Evolutionary conservation across 2,113 vertebrate genomes (phyloP), one percentile per base, ranked within the genome.

Genomic region (Opisthocomus hoazin): DNA sequence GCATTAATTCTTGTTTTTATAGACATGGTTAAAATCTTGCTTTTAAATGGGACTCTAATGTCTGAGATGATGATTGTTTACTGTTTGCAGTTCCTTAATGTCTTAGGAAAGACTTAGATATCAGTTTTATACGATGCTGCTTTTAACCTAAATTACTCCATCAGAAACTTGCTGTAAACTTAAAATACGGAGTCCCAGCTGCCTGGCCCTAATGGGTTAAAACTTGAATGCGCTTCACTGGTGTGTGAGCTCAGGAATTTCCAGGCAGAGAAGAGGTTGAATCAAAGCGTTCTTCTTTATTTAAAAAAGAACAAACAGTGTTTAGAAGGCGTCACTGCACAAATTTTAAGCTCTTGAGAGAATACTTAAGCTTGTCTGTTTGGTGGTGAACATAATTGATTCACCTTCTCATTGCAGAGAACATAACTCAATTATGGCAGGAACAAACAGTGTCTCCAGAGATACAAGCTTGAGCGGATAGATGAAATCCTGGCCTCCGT

Each of bases 301-400:
- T 94, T 82, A 30, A 91, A 76, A 70, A 63, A 41, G 39, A 74
- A 45, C 24, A 77, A 81, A 46, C 23, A 26, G 8, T 66, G 8
- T 93, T 94, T 86, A 75, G 50, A 87, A 94, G n/a, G 71, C 87
- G 74, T 46, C 37, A 34, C 58, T 85, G 85, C 17, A 12, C 84
- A 80, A 82, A 93, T 84, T 77, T 92, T 89, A 78, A 89, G 37
- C 48, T 84, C 82, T 90, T 79, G 86, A 93, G 94, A 94, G 95
- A 88, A 91, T 94, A 92, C 71, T 94, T 91, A 92, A 24, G 53
- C 82, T 90, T 96, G 94, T 95, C 93, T 95, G n/a, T 95, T 95
- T 94, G 97, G 94, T 85, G 93, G 90, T 87, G 66, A 96, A 81
- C 60, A 4, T 97, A 98, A 98, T 97, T 96, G 96, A 97, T 97